Conservation (phyloP, 2,888 invertebrate species). For the Incurvaria masculella region DNA sequence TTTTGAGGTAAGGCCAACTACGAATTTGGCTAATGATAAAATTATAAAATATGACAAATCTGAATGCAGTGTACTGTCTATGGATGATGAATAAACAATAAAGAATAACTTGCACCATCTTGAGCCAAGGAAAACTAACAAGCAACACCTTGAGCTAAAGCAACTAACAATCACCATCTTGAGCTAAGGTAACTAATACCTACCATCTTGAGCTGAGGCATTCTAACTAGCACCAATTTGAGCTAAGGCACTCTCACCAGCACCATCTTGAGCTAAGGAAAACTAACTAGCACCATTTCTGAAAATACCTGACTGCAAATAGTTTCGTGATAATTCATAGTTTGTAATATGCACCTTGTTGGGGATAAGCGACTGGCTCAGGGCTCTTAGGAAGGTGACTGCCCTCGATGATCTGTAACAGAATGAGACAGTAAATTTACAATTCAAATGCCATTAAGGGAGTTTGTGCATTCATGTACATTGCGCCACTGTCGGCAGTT, state of each 20-base stretch:
- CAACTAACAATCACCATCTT: too few relatives aligned
- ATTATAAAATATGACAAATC: too few relatives aligned
- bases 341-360: conserved; percentile 22
- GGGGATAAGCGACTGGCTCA: conserved; percentile 34
- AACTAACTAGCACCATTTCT: background rate
- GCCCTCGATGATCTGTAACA: conserved; percentile 43
- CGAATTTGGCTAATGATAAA: too few relatives aligned
- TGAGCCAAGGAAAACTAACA: too few relatives aligned
- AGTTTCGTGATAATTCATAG: conserved; percentile 8
- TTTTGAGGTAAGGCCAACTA: background rate
- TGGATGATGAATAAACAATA: too few relatives aligned
- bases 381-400: conserved; percentile 49
- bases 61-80: too few relatives aligned
- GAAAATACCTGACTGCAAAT: background rate
- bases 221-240: background rate
- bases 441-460: too few relatives aligned
- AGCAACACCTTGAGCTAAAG: too few relatives aligned
- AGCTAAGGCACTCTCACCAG: background rate
- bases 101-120: background rate
- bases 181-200: background rate
- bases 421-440: background rate
- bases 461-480: too few relatives aligned
- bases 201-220: background rate
- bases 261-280: background rate
- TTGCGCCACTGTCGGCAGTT: too few relatives aligned